phyloP scores from a whole-genome alignment of 2,113 vertebrate species.

The Trematocara zebra region DNA sequence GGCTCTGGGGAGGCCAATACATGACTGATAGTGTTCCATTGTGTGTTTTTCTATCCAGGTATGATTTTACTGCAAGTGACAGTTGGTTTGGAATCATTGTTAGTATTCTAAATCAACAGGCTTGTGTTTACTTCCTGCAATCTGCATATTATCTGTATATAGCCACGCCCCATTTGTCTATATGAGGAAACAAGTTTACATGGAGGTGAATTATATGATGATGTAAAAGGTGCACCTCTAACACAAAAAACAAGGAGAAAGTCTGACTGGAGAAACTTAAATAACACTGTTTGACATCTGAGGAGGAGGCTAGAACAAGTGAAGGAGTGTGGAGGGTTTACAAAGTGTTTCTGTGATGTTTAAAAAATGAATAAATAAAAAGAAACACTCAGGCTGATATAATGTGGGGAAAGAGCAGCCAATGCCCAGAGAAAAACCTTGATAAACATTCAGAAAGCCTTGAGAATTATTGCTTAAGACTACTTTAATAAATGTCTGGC shows the following conservation, averaged over 20 bases:
- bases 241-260: background rate
- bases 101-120: background rate
- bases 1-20: fast-evolving
- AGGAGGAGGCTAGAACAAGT: background rate
- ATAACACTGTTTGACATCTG: background rate
- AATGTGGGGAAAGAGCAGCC: background rate
- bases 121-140: background rate
- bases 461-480: background rate
- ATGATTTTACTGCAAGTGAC: background rate
- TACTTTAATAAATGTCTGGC: background rate
- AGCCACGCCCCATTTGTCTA: background rate
- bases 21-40: background rate
- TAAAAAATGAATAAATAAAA: background rate
- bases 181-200: background rate
- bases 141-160: background rate
- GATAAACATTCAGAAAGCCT: background rate
- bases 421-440: background rate
- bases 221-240: background rate
- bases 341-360: background rate
- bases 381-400: background rate
- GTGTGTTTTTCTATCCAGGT: background rate
- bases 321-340: background rate
- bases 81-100: background rate
- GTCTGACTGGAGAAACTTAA: background rate
- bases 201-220: background rate